phyloP scores from a whole-genome alignment of 2,888 invertebrate species.

The Melangyna quadrimaculata region DNA sequence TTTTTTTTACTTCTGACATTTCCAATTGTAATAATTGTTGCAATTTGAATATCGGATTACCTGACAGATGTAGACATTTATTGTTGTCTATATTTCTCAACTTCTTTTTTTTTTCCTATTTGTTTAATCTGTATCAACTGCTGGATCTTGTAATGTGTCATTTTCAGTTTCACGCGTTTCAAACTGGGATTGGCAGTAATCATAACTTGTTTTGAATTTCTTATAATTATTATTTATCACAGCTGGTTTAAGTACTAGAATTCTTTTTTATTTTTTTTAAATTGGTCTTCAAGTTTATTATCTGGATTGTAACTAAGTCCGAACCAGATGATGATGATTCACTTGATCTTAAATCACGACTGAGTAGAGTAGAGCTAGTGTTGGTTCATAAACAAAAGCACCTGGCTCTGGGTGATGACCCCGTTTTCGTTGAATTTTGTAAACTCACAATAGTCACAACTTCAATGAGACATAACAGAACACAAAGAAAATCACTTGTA shows the following conservation, averaged over 20 bases:
- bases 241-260: neutral
- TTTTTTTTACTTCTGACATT: conserved; percentile 14
- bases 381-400: conserved; percentile 11
- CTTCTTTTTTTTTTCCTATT: neutral
- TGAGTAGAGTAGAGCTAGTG: neutral
- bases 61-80: conserved; percentile 45
- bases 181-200: conserved; percentile 44
- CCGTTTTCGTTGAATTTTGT: conserved; percentile 36
- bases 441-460: neutral
- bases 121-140: conserved; percentile 25
- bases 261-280: neutral
- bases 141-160: conserved; percentile 46
- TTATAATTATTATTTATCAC: conserved; percentile 30
- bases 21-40: conserved; percentile 32
- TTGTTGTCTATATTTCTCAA: conserved; percentile 37
- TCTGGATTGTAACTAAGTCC: conserved; percentile 11
- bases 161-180: conserved; percentile 39
- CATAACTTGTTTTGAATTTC: conserved; percentile 44
- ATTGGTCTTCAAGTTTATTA: conserved; percentile 9
- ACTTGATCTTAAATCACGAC: conserved; percentile 14
- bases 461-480: conserved; percentile 12
- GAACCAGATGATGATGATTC: conserved; percentile 24
- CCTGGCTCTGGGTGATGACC: conserved; percentile 58
- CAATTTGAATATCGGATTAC: conserved; percentile 63
- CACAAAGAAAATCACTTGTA: conserved; percentile 37